These are phyloP conservation scores for Manis crassicaudata DNA, from an alignment of 2,797 vertebrate species.

Conservation along the genomic window DNA sequence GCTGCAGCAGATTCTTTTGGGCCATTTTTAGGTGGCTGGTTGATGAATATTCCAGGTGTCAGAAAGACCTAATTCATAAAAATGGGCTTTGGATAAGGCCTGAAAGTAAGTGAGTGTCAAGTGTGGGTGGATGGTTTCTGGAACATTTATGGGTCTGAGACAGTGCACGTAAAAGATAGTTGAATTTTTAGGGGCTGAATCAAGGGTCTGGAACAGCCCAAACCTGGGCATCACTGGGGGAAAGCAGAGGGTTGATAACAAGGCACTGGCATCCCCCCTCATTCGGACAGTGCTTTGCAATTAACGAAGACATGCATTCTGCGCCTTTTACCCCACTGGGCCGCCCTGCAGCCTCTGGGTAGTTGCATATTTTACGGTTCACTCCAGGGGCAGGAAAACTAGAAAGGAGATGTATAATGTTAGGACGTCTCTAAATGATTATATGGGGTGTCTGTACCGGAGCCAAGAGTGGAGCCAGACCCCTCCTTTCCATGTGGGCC, in stretches of 20 bases:
- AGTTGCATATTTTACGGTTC: neutral
- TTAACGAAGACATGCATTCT: neutral
- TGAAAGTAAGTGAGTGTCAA: neutral
- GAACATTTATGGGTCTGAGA: neutral
- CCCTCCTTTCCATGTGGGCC: neutral
- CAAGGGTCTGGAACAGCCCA: neutral
- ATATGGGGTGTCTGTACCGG: neutral
- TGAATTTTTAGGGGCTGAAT: neutral
- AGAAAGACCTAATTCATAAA: conserved; percentile 27
- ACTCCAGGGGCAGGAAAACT: neutral
- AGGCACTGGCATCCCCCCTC: neutral
- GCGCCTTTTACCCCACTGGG: neutral
- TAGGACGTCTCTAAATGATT: neutral
- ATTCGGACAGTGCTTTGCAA: neutral
- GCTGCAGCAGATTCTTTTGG: neutral
- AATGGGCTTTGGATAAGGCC: neutral
- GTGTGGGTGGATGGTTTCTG: neutral
- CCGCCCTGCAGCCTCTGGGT: neutral
- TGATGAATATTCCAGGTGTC: conserved; percentile 45
- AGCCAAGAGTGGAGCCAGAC: too few species aligned
- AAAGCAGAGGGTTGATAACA: neutral
- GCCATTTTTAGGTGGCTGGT: conserved; percentile 22
- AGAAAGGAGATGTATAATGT: neutral
- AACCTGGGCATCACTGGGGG: neutral
- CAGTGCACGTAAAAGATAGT: neutral